phyloP scores from a whole-genome alignment of 23 tunicate genomes.

The Oikopleura vanhoeffeni region DNA sequence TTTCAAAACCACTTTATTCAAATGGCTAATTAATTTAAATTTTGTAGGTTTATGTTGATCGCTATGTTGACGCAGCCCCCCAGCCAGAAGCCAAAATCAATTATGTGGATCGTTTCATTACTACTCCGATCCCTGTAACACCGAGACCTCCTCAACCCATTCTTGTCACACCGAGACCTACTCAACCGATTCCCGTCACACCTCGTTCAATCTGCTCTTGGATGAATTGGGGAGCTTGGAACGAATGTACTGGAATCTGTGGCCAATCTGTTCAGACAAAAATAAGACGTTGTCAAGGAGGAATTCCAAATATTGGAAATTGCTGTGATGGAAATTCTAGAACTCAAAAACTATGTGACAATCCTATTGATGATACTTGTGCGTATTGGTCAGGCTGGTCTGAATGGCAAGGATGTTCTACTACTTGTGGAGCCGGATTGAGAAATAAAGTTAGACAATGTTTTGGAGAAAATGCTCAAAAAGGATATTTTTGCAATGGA shows the following conservation, averaged over 20 bases:
- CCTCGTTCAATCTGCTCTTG: conserved; percentile 30
- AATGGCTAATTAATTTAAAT: too few relatives aligned
- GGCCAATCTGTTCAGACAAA: conserved; percentile 30
- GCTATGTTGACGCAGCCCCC: too few relatives aligned
- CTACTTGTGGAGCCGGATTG: too few relatives aligned
- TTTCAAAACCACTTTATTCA: too few relatives aligned
- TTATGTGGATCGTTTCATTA: too few relatives aligned
- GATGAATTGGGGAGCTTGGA: conserved; percentile 82
- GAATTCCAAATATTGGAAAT: conserved; percentile 38
- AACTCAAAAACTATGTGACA: conserved; percentile 28
- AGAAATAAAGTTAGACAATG: too few relatives aligned
- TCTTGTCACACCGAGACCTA: neutral
- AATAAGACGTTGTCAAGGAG: conserved; percentile 56
- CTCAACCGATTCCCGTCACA: neutral
- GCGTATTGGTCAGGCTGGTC: conserved; percentile 87
- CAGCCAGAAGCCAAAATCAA: too few relatives aligned
- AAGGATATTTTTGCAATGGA: too few relatives aligned
- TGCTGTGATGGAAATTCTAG: conserved; percentile 18
- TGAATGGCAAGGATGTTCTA: conserved; percentile 42
- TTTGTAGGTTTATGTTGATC: too few relatives aligned
- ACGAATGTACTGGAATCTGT: conserved; percentile 48
- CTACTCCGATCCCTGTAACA: too few relatives aligned
- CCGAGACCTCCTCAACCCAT: too few relatives aligned
- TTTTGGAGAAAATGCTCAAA: too few relatives aligned
- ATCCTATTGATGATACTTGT: conserved; percentile 37